Conservation (phyloP, 1,140 invertebrate genomes). For the Drosophila tsacasi region DNA sequence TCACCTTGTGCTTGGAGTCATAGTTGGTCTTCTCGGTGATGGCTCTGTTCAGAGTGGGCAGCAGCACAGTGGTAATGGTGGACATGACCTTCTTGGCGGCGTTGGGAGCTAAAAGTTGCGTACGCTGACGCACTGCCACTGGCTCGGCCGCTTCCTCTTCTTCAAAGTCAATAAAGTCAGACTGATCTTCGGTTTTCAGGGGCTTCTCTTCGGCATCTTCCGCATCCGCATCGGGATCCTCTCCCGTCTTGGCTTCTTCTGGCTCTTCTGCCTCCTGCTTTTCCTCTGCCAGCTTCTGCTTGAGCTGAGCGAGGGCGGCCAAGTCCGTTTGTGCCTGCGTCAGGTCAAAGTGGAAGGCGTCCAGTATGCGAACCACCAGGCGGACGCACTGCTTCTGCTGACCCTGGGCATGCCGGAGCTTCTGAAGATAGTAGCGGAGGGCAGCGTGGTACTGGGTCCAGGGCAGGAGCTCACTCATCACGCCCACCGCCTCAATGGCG, state of each 20-base stretch:
- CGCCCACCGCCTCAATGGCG: constrained; percentile 91
- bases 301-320: constrained; percentile 42
- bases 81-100: constrained; percentile 91
- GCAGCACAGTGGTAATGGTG: constrained; percentile 87
- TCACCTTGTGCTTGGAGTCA: constrained; percentile 93
- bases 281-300: constrained; percentile 30
- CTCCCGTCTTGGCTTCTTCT: constrained; percentile 52
- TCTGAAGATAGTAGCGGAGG: constrained; percentile 92
- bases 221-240: constrained; percentile 61
- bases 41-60: constrained; percentile 87
- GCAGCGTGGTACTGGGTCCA: constrained; percentile 95
- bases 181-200: constrained; percentile 40
- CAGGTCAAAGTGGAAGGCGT: constrained; percentile 97
- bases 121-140: constrained; percentile 59
- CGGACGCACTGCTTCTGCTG: constrained; percentile 94
- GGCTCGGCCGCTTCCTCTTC: constrained; percentile 40
- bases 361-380: constrained; percentile 93
- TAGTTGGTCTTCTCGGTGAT: constrained; percentile 91
- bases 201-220: constrained; percentile 64
- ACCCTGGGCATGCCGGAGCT: constrained; percentile 89
- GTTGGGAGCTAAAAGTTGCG: constrained; percentile 86
- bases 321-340: constrained; percentile 87
- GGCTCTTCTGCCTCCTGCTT: constrained; percentile 29
- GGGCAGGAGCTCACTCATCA: constrained; percentile 91
- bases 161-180: constrained; percentile 59